Percentiles rank a stretch among this genome's conserved stretches.
These are phyloP conservation scores for Odontothrips loti DNA, from an alignment of 2,888 invertebrate species.

Conservation along the genomic window DNA sequence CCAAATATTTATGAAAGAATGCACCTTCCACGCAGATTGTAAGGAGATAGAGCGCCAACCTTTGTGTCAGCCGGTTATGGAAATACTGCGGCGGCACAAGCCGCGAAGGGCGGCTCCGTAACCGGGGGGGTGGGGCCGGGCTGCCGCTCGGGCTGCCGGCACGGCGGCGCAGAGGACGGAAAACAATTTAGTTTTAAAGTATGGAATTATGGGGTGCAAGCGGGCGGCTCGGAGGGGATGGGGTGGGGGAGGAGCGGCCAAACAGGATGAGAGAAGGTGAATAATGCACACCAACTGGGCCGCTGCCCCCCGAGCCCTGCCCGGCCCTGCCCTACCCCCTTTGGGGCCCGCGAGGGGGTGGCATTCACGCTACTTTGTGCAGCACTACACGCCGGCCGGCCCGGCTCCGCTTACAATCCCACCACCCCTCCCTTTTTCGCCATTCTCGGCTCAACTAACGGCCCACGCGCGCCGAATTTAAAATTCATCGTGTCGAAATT, in stretches of 20 bases:
- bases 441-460: background rate
- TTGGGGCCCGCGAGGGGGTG: background rate
- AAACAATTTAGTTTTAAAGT: conserved; percentile 27
- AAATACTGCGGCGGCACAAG: background rate
- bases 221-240: background rate
- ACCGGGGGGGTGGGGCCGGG: background rate
- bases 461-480: background rate
- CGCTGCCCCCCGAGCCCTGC: background rate
- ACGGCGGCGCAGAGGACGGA: background rate
- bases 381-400: background rate
- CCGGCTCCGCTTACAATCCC: background rate
- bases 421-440: background rate
- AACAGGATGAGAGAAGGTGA: conserved; percentile 22
- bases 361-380: background rate
- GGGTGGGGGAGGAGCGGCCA: background rate
- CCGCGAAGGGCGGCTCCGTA: background rate
- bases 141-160: no score
- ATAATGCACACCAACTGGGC: conserved; percentile 22
- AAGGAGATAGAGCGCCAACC: background rate
- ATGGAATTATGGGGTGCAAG: conserved; percentile 26
- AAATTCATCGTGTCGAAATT: background rate
- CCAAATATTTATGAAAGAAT: conserved; percentile 12
- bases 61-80: conserved; percentile 22
- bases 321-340: background rate
- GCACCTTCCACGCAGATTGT: conserved; percentile 12